A percentile compares a stretch with the other conserved stretches of the same genome.
Evolutionary conservation across 2,888 invertebrate species (phyloP).

Genomic region (Lasioglossum morio): DNA sequence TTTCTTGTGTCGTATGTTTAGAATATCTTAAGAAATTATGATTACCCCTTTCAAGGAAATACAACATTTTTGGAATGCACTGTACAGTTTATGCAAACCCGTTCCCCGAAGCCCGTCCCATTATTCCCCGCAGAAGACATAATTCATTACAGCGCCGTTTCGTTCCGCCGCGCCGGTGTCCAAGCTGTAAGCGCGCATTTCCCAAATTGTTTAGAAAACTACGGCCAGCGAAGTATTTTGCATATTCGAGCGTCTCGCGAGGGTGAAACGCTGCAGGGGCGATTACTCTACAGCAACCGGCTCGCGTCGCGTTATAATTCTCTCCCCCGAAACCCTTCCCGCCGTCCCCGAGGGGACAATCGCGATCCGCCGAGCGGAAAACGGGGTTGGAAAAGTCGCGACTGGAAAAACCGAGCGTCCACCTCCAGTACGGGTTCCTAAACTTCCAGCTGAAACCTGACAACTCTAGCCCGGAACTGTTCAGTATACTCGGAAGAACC

Average conservation of each 20-base stretch:
- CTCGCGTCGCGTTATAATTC: constrained; percentile 55
- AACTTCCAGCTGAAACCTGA: not conserved
- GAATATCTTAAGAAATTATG: no score
- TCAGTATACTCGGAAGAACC: not conserved
- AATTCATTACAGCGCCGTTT: constrained; percentile 42
- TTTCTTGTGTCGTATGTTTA: no score
- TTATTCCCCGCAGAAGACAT: constrained; percentile 2
- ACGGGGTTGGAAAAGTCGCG: constrained; percentile 33
- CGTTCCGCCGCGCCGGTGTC: constrained; percentile 31
- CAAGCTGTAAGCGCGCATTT: constrained; percentile 26
- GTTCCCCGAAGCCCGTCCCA: not conserved
- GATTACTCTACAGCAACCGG: constrained; percentile 57
- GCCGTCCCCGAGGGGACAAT: constrained; percentile 48
- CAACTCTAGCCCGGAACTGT: not conserved
- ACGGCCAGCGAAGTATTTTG: constrained; percentile 30
- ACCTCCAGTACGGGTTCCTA: not conserved
- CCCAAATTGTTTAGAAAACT: constrained; percentile 55
- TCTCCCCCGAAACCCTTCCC: constrained; percentile 37
- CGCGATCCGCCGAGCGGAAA: constrained; percentile 53
- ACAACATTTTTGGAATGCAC: not conserved
- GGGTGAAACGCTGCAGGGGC: constrained; percentile 28
- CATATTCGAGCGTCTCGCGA: constrained; percentile 38
- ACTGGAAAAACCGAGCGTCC: constrained; percentile 45
- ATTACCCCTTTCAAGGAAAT: not conserved
- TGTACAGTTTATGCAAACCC: not conserved